phyloP scores from a whole-genome alignment of 2,888 invertebrate species.

The Aporophyla lueneburgensis region DNA sequence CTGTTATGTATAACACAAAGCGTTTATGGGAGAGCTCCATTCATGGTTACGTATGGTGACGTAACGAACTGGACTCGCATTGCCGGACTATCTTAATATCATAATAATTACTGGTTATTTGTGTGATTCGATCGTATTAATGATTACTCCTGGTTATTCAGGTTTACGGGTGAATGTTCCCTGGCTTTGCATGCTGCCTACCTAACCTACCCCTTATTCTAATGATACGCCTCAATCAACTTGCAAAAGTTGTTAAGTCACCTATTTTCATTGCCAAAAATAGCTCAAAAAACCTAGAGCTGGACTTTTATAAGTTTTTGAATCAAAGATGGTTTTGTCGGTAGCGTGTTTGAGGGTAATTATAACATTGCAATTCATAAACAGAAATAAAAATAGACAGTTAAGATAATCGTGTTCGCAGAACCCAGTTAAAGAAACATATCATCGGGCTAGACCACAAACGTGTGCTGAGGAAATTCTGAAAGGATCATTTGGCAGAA shows the following conservation, averaged over 20 bases:
- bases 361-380: slow-evolving; percentile 9
- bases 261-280: neutral
- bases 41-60: slow-evolving; percentile 58
- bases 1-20: slow-evolving; percentile 53
- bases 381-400: slow-evolving; percentile 21
- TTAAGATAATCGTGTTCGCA: slow-evolving; percentile 6
- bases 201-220: neutral
- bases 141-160: slow-evolving; percentile 19
- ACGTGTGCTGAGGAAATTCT: slow-evolving; percentile 33
- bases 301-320: neutral
- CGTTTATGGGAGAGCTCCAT: slow-evolving; percentile 58
- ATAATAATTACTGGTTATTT: slow-evolving; percentile 46
- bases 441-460: slow-evolving; percentile 4
- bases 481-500: slow-evolving; percentile 30
- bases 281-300: neutral
- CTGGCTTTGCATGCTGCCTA: neutral
- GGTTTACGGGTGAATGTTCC: slow-evolving; percentile 10
- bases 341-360: slow-evolving; percentile 22
- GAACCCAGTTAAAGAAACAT: slow-evolving; percentile 24
- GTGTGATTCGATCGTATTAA: slow-evolving; percentile 23
- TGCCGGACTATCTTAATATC: slow-evolving; percentile 47
- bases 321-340: neutral
- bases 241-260: neutral
- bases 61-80: slow-evolving; percentile 51
- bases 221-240: neutral